Base-by-base conservation (phyloP, 2,888 invertebrate species). In the Polia nebulosa region DNA sequence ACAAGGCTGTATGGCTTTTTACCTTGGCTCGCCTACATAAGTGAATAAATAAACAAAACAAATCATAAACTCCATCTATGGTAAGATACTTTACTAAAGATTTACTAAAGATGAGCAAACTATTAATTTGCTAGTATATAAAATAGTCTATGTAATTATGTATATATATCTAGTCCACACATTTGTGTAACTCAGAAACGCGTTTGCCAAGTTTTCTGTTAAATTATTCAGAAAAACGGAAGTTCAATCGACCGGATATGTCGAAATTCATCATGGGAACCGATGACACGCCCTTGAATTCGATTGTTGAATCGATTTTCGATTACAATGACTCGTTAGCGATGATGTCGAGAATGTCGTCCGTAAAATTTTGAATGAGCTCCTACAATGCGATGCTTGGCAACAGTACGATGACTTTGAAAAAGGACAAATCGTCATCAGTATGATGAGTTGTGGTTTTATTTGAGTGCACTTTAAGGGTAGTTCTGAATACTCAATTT, bases 241-340 rank as follows among this genome's bases (percentile, higher is more conserved):
- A 83, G 79, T 84, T 63, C 76, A 52, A 36, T 69, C 62, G 72
- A 79, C 75, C 81, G 83, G 84, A 86, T 80, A 79, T 85, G 80
- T 78, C 74, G 83, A 81, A 85, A 83, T 81, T 78, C 73, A 79
- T 78, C 84, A 86, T 86, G 87, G 86, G 87, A 83, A 86, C 78
- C 83, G 74, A 80, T 80, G 85, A 80, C 84, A 85, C 86, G 87
- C 87, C 87, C 87, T 87, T 87, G 86, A 83, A 83, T 83, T 83
- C 57, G 68, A 79, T 76, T 78, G 78, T 78, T 56, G 65, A 80
- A 76, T 77, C 69, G 84, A 82, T 83, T 83, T 62, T 78, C 76
- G 76, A 85, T 77, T 78, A 76, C 64, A 82, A 75, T 75, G 65
- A 76, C 78, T 78, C 76, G 84, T 82, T 82, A 81, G 73, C 70